Evolutionary conservation across 2,888 invertebrate species (phyloP).

Genomic region (Napeogenes inachia): DNA sequence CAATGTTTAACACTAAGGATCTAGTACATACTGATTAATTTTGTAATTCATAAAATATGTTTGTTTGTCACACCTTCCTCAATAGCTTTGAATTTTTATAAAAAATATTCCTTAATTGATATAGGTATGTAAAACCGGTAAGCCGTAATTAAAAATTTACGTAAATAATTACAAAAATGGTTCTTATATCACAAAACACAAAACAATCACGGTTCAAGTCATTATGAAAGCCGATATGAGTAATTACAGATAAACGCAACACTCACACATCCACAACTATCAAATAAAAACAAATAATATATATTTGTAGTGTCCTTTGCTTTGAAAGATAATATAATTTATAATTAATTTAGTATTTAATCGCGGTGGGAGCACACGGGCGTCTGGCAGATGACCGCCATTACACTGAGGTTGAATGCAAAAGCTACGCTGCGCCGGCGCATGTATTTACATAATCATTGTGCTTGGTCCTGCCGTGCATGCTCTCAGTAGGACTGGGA

Average conservation of each 20-base stretch:
- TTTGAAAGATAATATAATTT: neutral
- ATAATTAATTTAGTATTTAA: neutral
- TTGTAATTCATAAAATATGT: neutral
- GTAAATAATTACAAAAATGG: neutral
- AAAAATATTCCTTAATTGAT: too few relatives aligned
- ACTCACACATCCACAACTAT: neutral
- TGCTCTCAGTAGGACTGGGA: constrained; percentile 31
- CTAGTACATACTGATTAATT: neutral
- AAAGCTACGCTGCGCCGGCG: constrained; percentile 50
- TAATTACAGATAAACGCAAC: constrained; percentile 6
- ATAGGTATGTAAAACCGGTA: too few relatives aligned
- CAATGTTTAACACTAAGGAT: neutral
- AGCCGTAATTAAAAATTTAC: neutral
- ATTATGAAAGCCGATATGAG: constrained; percentile 22
- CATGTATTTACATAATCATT: constrained; percentile 63
- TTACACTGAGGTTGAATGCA: constrained; percentile 60
- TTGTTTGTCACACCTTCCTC: too few relatives aligned
- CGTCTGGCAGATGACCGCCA: constrained; percentile 60
- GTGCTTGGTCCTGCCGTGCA: constrained; percentile 52
- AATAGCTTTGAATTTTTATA: too few relatives aligned
- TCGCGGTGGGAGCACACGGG: constrained; percentile 53
- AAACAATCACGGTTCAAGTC: constrained; percentile 1
- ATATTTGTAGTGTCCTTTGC: neutral
- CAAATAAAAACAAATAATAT: neutral
- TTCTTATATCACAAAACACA: neutral